phyloP scores from a whole-genome alignment of 2,888 invertebrate genomes.

The Fragum sueziense region DNA sequence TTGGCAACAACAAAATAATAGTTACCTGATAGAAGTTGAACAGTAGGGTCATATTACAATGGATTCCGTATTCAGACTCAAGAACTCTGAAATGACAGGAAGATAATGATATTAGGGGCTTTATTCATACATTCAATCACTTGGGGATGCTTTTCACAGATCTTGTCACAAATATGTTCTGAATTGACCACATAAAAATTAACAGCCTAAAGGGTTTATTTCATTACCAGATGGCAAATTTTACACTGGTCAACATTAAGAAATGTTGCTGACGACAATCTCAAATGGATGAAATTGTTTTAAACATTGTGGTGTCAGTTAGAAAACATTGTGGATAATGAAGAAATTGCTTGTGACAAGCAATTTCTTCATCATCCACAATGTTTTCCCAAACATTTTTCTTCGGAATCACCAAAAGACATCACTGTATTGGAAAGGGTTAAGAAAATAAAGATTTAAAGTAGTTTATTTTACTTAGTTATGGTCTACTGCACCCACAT shows the following conservation, averaged over 20 bases:
- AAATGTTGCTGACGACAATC: no score
- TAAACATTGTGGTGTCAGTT: no score
- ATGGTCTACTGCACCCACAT: neutral
- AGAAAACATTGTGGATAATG: neutral
- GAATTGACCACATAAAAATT: no score
- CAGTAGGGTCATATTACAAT: conserved; percentile 98
- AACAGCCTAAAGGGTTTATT: no score
- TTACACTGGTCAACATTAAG: no score
- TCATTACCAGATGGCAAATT: no score
- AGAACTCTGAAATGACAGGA: conserved; percentile 86
- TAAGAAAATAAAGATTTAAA: neutral
- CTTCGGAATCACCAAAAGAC: neutral
- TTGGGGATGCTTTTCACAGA: no score
- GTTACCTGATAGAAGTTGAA: conserved; percentile 95
- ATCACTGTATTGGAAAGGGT: neutral
- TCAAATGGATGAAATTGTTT: no score
- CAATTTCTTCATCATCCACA: neutral
- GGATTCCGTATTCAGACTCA: conserved; percentile 95
- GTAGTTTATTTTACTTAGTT: neutral
- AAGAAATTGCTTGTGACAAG: neutral
- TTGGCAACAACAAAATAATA: no score
- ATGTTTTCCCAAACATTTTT: neutral
- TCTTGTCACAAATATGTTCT: no score
- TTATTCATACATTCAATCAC: no score
- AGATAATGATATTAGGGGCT: no score